Percentiles rank a stretch among this genome's conserved stretches.
phyloP scores from a whole-genome alignment of 2,797 vertebrate species.

The Moxostoma hubbsi region DNA sequence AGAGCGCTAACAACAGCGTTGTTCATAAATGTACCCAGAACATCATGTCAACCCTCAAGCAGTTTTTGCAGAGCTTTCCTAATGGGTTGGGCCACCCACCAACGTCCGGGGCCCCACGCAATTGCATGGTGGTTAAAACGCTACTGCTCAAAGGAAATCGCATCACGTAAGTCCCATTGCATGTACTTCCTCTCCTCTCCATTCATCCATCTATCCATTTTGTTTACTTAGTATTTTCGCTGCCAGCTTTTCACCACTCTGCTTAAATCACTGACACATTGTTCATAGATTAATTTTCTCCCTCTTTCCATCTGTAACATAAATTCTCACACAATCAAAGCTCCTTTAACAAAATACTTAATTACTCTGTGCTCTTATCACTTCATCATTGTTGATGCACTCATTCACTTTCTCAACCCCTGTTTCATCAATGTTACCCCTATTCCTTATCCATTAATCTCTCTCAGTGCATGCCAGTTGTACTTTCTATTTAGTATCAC shows the following conservation, averaged over 20 bases:
- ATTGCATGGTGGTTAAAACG: too few relatives aligned
- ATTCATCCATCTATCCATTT: slow-evolving; percentile 30
- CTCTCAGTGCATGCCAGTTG: background rate
- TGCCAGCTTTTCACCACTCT: slow-evolving; percentile 17
- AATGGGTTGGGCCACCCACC: too few relatives aligned
- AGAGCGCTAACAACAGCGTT: too few relatives aligned
- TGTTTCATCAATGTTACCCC: background rate
- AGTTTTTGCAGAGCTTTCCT: too few relatives aligned
- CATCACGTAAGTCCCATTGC: background rate
- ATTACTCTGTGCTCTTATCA: slow-evolving; percentile 15
- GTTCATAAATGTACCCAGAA: too few relatives aligned
- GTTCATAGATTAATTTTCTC: background rate
- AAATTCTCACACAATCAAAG: slow-evolving; percentile 7
- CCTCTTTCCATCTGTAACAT: slow-evolving; percentile 1
- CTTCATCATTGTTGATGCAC: slow-evolving; percentile 6
- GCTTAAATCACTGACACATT: slow-evolving; percentile 9
- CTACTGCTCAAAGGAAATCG: background rate
- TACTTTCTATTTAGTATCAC: slow-evolving; percentile 35
- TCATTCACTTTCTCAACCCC: slow-evolving; percentile 16
- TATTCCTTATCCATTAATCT: background rate
- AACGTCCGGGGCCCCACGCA: too few relatives aligned
- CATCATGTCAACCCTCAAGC: too few relatives aligned
- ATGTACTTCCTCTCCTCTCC: background rate
- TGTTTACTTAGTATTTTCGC: slow-evolving; percentile 7
- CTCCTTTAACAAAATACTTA: slow-evolving; percentile 17